These are phyloP conservation scores for Drosophila koepferae DNA, from an alignment of 2,888 invertebrate genomes.

Conservation along the genomic window DNA sequence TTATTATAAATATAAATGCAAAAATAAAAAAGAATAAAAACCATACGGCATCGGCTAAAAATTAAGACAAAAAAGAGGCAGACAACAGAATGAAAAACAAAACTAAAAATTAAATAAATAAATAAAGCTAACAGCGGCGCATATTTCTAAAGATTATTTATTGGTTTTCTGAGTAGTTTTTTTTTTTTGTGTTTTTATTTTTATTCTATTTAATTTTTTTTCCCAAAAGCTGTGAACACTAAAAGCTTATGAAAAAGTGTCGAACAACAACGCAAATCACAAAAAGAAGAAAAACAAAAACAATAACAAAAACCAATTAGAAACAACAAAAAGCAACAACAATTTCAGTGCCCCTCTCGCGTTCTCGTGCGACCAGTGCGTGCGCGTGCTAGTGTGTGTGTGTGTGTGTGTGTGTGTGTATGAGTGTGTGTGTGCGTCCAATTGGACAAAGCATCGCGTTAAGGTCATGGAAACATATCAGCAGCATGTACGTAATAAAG, in stretches of 20 bases:
- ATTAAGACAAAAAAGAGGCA: constrained; percentile 2
- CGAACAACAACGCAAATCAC: constrained; percentile 31
- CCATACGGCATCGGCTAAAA: constrained; percentile 5
- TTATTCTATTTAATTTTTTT: constrained; percentile 16
- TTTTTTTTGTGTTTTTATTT: constrained; percentile 14
- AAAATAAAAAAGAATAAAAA: not conserved
- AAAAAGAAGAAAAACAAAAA: constrained; percentile 24
- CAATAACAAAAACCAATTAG: constrained; percentile 46
- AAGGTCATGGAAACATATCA: constrained; percentile 78
- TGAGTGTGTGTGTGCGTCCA: constrained; percentile 26
- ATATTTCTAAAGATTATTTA: constrained; percentile 60
- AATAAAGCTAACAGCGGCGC: constrained; percentile 44
- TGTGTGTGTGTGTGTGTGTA: constrained; percentile 4
- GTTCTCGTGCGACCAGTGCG: constrained; percentile 16
- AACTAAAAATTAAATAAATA: constrained; percentile 40
- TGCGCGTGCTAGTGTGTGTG: constrained; percentile 14
- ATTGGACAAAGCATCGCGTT: constrained; percentile 50
- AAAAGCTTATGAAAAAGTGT: constrained; percentile 51
- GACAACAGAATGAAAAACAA: constrained; percentile 4
- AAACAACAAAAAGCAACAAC: constrained; percentile 40
- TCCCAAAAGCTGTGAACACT: constrained; percentile 47
- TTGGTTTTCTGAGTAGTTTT: constrained; percentile 41
- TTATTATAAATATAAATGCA: constrained; percentile 17
- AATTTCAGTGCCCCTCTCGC: constrained; percentile 10
- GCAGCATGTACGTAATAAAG: constrained; percentile 59